Evolutionary conservation across 2,113 vertebrate species (phyloP).

Genomic region (Microcebus griseorufus): DNA sequence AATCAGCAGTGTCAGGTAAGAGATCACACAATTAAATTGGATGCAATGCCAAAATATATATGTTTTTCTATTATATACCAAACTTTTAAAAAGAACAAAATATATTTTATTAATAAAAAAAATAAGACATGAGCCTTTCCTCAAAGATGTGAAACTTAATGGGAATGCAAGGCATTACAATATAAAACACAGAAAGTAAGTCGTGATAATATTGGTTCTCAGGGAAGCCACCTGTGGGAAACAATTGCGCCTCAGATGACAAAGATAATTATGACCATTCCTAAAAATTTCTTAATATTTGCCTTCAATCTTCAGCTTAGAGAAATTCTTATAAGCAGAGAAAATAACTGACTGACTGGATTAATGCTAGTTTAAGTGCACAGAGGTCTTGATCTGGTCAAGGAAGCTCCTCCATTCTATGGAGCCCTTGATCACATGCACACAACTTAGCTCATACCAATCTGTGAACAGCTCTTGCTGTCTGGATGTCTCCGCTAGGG

Average conservation of each 20-base stretch:
- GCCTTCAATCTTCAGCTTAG: neutral
- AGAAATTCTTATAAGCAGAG: neutral
- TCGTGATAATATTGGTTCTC: neutral
- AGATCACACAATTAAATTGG: neutral
- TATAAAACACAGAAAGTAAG: neutral
- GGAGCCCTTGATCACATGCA: accelerated
- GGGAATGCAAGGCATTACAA: neutral
- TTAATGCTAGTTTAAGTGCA: neutral
- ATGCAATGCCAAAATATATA: neutral
- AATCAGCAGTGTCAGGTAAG: neutral
- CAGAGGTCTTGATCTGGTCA: neutral
- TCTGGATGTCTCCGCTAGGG: neutral
- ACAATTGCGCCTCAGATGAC: neutral
- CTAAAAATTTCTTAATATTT: neutral
- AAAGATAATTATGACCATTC: neutral
- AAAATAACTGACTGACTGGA: neutral
- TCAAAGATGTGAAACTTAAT: neutral
- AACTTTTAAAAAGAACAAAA: neutral
- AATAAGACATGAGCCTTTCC: neutral
- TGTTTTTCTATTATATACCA: neutral
- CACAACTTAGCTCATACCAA: neutral
- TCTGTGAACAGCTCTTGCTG: neutral
- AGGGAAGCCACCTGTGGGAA: neutral
- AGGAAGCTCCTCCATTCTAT: neutral
- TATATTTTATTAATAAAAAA: neutral